phyloP scores from a whole-genome alignment of 2,888 invertebrate species.

The Protodeltote pygarga region DNA sequence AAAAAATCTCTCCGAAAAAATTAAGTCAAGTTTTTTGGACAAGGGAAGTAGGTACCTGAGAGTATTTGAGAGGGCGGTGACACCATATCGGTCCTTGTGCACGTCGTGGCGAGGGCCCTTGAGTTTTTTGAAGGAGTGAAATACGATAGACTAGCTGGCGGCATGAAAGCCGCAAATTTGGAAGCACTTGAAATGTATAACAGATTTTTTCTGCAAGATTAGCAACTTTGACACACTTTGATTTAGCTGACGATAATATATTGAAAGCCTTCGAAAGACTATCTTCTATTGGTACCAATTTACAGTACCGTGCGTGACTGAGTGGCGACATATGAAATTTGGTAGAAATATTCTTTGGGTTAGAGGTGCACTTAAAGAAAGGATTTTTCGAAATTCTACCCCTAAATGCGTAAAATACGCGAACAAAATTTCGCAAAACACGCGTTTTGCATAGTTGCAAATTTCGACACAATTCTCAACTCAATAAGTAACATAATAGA shows the following conservation, averaged over 20 bases:
- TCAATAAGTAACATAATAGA: background rate
- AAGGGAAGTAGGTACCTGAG: conserved; percentile 45
- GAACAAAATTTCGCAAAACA: background rate
- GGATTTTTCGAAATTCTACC: too few relatives aligned
- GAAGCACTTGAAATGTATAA: conserved; percentile 22
- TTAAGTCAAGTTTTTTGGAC: conserved; percentile 58
- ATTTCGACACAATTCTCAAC: background rate
- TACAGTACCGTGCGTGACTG: too few relatives aligned
- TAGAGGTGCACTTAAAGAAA: too few relatives aligned
- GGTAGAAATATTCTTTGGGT: too few relatives aligned
- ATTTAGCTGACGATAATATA: too few relatives aligned
- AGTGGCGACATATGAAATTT: too few relatives aligned
- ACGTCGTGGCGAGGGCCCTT: conserved; percentile 50
- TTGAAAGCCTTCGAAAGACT: too few relatives aligned
- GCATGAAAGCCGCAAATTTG: conserved; percentile 18
- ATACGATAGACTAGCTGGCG: conserved; percentile 34
- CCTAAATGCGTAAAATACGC: too few relatives aligned
- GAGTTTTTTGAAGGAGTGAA: conserved; percentile 26
- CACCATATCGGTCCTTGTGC: conserved; percentile 56
- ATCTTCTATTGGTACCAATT: too few relatives aligned
- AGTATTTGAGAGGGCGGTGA: conserved; percentile 35
- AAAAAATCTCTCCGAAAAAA: conserved; percentile 48
- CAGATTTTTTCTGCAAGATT: conserved; percentile 13
- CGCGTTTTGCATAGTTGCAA: background rate
- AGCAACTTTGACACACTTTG: background rate